Percentiles rank a stretch among this genome's conserved stretches.
These are phyloP conservation scores for Trichechus manatus DNA, from an alignment of 2,113 vertebrate species.

Conservation along the genomic window DNA sequence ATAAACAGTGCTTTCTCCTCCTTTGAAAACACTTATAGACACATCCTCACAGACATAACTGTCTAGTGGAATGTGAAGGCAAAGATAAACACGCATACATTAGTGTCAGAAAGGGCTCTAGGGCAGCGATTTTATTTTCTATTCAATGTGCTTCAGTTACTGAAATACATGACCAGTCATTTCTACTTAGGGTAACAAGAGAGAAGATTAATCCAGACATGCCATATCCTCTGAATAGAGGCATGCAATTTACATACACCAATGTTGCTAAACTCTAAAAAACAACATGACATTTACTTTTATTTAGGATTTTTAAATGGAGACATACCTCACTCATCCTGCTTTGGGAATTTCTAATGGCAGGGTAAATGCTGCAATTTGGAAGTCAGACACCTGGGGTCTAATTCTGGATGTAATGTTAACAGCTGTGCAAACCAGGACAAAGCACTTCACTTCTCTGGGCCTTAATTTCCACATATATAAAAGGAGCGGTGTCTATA, in stretches of 20 bases:
- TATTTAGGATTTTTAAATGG: conserved; percentile 66
- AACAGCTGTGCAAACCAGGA: background rate
- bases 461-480: background rate
- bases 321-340: conserved; percentile 15
- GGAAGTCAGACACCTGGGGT: background rate
- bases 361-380: background rate
- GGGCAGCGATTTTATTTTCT: conserved; percentile 80
- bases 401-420: background rate
- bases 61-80: conserved; percentile 74
- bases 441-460: background rate
- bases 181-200: conserved; percentile 76
- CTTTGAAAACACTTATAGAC: conserved; percentile 51
- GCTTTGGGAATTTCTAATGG: conserved; percentile 13
- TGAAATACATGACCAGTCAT: conserved; percentile 76
- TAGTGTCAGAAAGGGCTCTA: conserved; percentile 78
- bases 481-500: background rate
- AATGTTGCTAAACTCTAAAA: conserved; percentile 73
- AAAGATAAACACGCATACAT: conserved; percentile 82
- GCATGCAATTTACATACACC: conserved; percentile 65
- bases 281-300: conserved; percentile 71
- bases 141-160: conserved; percentile 80
- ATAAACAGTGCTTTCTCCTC: conserved; percentile 31
- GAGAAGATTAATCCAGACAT: conserved; percentile 74
- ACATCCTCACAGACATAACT: conserved; percentile 52
- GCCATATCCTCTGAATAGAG: conserved; percentile 58